These are phyloP conservation scores for Microctenopoma steveboyesi DNA, from an alignment of 2,797 vertebrate species.

Conservation along the genomic window DNA sequence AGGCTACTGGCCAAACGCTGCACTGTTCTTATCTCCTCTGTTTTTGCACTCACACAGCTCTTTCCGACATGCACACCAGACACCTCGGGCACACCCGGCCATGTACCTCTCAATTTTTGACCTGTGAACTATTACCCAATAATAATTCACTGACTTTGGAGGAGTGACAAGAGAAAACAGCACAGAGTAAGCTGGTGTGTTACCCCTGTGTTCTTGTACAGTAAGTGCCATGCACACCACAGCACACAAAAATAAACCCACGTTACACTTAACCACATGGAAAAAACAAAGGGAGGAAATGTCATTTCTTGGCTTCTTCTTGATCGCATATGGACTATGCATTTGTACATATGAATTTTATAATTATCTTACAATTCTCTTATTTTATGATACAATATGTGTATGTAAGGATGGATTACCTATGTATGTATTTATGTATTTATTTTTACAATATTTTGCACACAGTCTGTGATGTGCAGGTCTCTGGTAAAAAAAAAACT, in stretches of 20 bases:
- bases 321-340: slow-evolving; percentile 83
- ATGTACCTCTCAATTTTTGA: slow-evolving; percentile 83
- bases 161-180: slow-evolving; percentile 52
- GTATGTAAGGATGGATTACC: slow-evolving; percentile 79
- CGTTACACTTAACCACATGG: slow-evolving; percentile 47
- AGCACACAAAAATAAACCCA: slow-evolving; percentile 65
- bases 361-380: slow-evolving; percentile 84
- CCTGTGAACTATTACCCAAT: slow-evolving; percentile 57
- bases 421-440: slow-evolving; percentile 87
- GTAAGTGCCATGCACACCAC: slow-evolving; percentile 84
- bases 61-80: slow-evolving; percentile 84
- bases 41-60: slow-evolving; percentile 93
- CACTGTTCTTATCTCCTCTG: slow-evolving; percentile 92
- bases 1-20: slow-evolving; percentile 90
- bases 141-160: slow-evolving; percentile 48
- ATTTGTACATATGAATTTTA: slow-evolving; percentile 84
- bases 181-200: slow-evolving; percentile 76
- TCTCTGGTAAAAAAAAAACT: slow-evolving; percentile 66
- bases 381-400: slow-evolving; percentile 85
- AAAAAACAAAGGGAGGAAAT: slow-evolving; percentile 48
- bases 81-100: slow-evolving; percentile 73
- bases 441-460: slow-evolving; percentile 85
- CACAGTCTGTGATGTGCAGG: slow-evolving; percentile 75
- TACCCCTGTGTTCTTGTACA: slow-evolving; percentile 76
- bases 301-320: slow-evolving; percentile 67